A percentile compares a stretch with the other conserved stretches of the same genome.
phyloP scores from a whole-genome alignment of 2,888 invertebrate genomes.

The Sminthurides aquaticus region DNA sequence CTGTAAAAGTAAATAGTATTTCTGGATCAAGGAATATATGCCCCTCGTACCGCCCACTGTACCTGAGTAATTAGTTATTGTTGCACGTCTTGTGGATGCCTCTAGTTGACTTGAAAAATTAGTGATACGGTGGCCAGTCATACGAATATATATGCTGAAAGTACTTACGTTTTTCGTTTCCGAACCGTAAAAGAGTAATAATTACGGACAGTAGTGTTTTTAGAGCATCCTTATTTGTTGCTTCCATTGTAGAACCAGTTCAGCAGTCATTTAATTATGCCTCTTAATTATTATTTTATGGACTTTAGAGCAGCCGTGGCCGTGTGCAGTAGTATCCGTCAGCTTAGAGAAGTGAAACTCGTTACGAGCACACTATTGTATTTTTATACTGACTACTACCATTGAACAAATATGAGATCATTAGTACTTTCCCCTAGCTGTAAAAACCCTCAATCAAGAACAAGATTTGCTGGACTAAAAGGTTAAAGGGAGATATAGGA shows the following conservation, averaged over 20 bases:
- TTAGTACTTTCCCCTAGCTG: too few species aligned
- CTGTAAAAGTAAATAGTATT: too few species aligned
- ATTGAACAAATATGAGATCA: too few species aligned
- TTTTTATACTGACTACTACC: too few species aligned
- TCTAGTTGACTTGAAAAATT: not conserved
- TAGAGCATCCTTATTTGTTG: slow-evolving; percentile 7
- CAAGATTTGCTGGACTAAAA: too few species aligned
- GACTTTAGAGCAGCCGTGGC: not conserved
- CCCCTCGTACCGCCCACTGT: not conserved
- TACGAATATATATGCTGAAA: not conserved
- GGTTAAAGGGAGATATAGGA: too few species aligned
- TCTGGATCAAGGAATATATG: too few species aligned
- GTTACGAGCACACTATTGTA: too few species aligned
- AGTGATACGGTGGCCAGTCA: not conserved
- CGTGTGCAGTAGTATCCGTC: slow-evolving; percentile 1
- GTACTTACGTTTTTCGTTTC: not conserved
- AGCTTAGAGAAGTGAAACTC: not conserved
- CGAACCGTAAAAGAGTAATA: not conserved
- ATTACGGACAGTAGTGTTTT: slow-evolving; percentile 1
- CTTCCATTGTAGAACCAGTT: slow-evolving; percentile 3
- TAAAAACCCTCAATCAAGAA: too few species aligned
- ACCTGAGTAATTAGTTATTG: slow-evolving; percentile 3
- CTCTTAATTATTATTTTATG: not conserved
- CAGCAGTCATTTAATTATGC: not conserved
- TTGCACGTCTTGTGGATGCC: slow-evolving; percentile 9